Percentiles rank a stretch among this genome's conserved stretches.
Evolutionary conservation across 2,888 invertebrate species (phyloP).

Genomic region (Antheraea yamamai): DNA sequence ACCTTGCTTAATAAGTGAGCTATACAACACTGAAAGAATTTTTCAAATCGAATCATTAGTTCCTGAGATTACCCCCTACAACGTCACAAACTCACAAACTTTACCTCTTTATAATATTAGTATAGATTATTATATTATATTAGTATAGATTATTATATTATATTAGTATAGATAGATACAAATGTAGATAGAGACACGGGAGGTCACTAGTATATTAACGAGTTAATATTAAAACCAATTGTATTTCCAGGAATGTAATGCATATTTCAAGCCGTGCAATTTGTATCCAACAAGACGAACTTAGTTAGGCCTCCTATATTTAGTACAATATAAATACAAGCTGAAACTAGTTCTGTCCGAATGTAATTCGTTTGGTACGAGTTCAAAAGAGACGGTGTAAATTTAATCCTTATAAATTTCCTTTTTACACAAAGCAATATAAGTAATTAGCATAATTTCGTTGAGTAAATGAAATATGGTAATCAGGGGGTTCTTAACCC

Average conservation of each 20-base stretch:
- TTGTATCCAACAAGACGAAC: not conserved
- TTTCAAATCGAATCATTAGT: no score
- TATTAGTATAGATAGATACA: no score
- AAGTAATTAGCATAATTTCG: constrained; percentile 83
- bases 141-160: no score
- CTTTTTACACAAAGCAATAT: constrained; percentile 83
- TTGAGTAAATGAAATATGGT: constrained; percentile 83
- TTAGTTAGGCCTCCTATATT: not conserved
- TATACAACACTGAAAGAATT: no score
- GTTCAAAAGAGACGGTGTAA: constrained; percentile 64
- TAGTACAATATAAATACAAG: not conserved
- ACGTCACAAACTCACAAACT: no score
- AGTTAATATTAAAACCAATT: not conserved
- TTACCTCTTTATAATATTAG: no score
- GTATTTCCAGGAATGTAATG: not conserved
- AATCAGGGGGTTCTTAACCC: constrained; percentile 77
- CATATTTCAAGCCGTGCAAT: not conserved
- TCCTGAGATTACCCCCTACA: no score
- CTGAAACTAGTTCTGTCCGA: constrained; percentile 56
- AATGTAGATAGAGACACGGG: no score
- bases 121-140: no score
- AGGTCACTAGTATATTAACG: not conserved
- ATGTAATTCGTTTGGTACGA: constrained; percentile 17
- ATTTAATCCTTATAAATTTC: constrained; percentile 83
- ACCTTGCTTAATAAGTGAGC: no score